Conservation (phyloP, 2,113 vertebrate species). For the Carettochelys insculpta region DNA sequence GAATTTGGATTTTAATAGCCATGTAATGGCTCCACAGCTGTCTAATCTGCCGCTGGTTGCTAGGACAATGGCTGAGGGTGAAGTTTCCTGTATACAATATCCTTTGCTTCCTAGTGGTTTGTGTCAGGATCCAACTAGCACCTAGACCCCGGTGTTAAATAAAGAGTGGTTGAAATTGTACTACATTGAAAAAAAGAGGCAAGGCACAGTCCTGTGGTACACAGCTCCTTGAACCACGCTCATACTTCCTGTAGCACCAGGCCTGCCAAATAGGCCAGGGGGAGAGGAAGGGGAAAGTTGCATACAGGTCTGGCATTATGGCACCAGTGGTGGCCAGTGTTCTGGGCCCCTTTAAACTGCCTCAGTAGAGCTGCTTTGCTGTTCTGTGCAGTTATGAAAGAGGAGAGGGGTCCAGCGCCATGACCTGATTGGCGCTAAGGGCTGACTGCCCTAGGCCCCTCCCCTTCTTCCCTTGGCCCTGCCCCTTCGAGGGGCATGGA, state of each 20-base stretch:
- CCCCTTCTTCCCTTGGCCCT: too few relatives aligned
- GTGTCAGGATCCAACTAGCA: background rate
- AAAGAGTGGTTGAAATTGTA: background rate
- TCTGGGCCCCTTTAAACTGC: too few relatives aligned
- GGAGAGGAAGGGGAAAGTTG: too few relatives aligned
- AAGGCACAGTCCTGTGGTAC: background rate
- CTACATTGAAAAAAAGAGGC: conserved; percentile 23
- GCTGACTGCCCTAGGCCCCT: too few relatives aligned
- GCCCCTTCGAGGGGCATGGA: too few relatives aligned
- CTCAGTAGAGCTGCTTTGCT: too few relatives aligned
- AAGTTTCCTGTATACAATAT: background rate
- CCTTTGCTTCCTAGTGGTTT: background rate
- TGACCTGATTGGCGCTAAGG: too few relatives aligned
- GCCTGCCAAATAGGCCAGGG: too few relatives aligned
- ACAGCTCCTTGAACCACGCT: background rate
- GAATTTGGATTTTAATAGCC: conserved; percentile 57
- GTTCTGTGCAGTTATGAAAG: too few relatives aligned
- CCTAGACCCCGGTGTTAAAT: rapidly evolving
- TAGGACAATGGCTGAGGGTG: background rate
- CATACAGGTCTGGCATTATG: too few relatives aligned
- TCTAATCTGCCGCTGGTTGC: background rate
- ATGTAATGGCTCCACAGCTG: background rate
- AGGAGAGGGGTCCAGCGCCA: too few relatives aligned
- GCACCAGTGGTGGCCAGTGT: too few relatives aligned
- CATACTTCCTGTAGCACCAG: background rate